phyloP scores from a whole-genome alignment of 2,113 vertebrate genomes.

The Sitta europaea region DNA sequence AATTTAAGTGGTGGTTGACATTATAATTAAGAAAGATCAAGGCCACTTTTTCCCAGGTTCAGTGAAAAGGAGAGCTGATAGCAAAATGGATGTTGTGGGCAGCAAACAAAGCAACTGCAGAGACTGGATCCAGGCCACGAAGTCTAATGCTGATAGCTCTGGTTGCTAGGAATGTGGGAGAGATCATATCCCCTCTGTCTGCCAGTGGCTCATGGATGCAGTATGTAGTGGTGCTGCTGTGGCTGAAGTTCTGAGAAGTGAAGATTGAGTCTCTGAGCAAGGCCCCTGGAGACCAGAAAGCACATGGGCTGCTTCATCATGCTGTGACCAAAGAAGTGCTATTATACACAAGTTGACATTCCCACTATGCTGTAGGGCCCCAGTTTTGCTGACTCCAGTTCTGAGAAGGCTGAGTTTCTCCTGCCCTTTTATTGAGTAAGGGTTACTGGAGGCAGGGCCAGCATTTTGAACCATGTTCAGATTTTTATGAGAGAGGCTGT shows the following conservation, averaged over 20 bases:
- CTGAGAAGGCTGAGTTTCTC: neutral
- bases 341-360: neutral
- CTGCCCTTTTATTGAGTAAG: neutral
- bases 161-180: neutral
- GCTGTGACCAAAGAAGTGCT: neutral
- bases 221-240: neutral
- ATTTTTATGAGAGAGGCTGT: neutral
- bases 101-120: neutral
- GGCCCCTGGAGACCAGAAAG: neutral
- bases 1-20: neutral
- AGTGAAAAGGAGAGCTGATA: neutral
- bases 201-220: neutral
- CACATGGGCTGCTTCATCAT: neutral
- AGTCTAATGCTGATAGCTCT: neutral
- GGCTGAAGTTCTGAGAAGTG: neutral
- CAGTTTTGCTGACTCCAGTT: neutral
- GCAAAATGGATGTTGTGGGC: neutral
- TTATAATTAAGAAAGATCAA: neutral
- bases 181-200: neutral
- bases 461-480: neutral
- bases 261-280: neutral
- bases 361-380: neutral
- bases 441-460: neutral
- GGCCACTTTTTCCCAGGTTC: neutral
- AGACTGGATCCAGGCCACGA: neutral